Conservation (phyloP, 2,888 invertebrate genomes). For the Philereme vetulata region DNA sequence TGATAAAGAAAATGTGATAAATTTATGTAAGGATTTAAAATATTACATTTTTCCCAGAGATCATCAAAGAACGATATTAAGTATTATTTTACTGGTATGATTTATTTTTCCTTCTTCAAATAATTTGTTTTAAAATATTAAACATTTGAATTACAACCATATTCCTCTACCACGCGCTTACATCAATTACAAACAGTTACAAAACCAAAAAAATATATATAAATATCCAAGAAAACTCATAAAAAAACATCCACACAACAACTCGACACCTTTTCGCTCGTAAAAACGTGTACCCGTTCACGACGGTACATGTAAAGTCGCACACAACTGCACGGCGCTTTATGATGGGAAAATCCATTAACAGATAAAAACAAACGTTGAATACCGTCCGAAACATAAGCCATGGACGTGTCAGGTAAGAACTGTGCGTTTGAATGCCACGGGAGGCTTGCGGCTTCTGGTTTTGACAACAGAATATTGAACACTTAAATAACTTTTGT, state of each 20-base stretch:
- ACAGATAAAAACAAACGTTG: slow-evolving; percentile 50
- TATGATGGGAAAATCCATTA: slow-evolving; percentile 52
- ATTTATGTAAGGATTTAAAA: too few relatives aligned
- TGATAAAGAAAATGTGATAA: too few relatives aligned
- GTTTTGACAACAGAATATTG: too few relatives aligned
- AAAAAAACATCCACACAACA: slow-evolving; percentile 39
- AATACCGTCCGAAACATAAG: slow-evolving; percentile 39
- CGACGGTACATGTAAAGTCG: slow-evolving; percentile 17
- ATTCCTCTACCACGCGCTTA: neutral
- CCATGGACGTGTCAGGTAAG: slow-evolving; percentile 36
- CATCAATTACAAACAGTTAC: slow-evolving; percentile 7
- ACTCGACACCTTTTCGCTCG: slow-evolving; percentile 34
- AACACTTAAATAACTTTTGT: too few relatives aligned
- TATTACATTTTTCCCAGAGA: too few relatives aligned
- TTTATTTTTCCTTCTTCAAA: too few relatives aligned
- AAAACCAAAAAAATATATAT: slow-evolving; percentile 23
- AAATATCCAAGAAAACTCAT: slow-evolving; percentile 26
- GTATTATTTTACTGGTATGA: too few relatives aligned
- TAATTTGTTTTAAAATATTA: too few relatives aligned
- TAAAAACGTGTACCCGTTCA: slow-evolving; percentile 32
- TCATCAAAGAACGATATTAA: too few relatives aligned
- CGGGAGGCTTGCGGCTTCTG: neutral
- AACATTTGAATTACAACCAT: neutral
- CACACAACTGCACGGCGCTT: slow-evolving; percentile 43
- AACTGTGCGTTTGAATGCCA: slow-evolving; percentile 7